A percentile compares a stretch with the other conserved stretches of the same genome.
These are phyloP conservation scores for Pongo pygmaeus DNA, from an alignment of 2,113 vertebrate species.

Conservation along the genomic window DNA sequence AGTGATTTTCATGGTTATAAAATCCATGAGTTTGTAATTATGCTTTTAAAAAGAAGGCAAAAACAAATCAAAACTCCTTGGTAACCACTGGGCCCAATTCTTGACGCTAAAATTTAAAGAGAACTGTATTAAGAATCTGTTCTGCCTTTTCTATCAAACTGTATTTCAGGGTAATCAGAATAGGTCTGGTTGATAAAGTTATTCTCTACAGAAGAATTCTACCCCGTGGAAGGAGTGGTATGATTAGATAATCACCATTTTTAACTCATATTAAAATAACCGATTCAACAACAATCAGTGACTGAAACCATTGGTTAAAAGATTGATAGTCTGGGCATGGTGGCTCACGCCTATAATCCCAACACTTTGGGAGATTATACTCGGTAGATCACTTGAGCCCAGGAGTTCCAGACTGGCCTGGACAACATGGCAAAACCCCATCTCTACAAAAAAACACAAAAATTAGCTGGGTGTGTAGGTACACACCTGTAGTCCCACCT, in stretches of 20 bases:
- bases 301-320: background rate
- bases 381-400: too few relatives aligned
- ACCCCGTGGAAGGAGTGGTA: background rate
- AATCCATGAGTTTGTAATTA: slow-evolving; percentile 21
- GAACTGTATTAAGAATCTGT: background rate
- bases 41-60: background rate
- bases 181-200: slow-evolving; percentile 12
- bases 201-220: background rate
- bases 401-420: too few relatives aligned
- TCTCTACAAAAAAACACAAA: too few relatives aligned
- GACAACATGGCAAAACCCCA: too few relatives aligned
- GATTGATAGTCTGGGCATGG: background rate
- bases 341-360: too few relatives aligned
- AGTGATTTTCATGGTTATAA: background rate
- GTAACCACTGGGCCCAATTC: background rate
- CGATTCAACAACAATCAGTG: background rate
- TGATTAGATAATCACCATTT: background rate
- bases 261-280: background rate
- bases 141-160: background rate
- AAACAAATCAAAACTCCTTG: background rate
- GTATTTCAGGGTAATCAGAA: background rate
- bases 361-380: too few relatives aligned
- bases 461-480: too few relatives aligned
- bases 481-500: too few relatives aligned
- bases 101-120: slow-evolving; percentile 17